phyloP scores from a whole-genome alignment of 2,113 vertebrate species.

The Anolis carolinensis region DNA sequence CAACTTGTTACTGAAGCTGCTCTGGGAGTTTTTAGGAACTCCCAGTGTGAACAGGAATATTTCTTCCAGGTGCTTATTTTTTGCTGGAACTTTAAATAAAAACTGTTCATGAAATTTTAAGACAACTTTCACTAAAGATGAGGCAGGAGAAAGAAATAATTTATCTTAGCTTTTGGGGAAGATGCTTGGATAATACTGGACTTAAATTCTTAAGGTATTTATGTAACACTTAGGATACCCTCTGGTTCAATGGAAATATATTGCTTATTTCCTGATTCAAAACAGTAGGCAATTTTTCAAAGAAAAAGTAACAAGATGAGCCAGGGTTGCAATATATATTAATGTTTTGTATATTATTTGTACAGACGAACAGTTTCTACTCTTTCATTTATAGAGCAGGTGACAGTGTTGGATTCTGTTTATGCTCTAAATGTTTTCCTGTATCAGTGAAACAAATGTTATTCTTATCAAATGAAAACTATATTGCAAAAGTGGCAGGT shows the following conservation, averaged over 20 bases:
- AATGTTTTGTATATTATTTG: not conserved
- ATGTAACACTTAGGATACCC: not conserved
- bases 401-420: not conserved
- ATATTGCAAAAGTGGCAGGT: not conserved
- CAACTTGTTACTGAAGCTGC: slow-evolving; percentile 32
- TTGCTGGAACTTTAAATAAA: slow-evolving; percentile 11
- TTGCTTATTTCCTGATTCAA: not conserved
- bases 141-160: not conserved
- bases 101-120: not conserved
- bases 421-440: not conserved
- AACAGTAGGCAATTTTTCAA: not conserved
- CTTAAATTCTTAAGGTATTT: slow-evolving; percentile 2
- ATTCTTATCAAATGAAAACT: not conserved
- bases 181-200: not conserved
- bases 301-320: not conserved
- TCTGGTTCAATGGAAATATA: not conserved
- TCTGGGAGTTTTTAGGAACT: slow-evolving; percentile 23
- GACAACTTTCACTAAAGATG: not conserved
- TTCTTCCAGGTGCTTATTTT: not conserved
- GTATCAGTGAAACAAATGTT: not conserved
- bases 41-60: not conserved
- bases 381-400: not conserved
- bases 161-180: not conserved
- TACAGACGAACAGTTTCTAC: not conserved
- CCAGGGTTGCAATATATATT: not conserved